Percentiles rank a stretch among this genome's conserved stretches.
These are phyloP conservation scores for Aplochiton taeniatus DNA, from an alignment of 2,797 vertebrate genomes.

Conservation along the genomic window DNA sequence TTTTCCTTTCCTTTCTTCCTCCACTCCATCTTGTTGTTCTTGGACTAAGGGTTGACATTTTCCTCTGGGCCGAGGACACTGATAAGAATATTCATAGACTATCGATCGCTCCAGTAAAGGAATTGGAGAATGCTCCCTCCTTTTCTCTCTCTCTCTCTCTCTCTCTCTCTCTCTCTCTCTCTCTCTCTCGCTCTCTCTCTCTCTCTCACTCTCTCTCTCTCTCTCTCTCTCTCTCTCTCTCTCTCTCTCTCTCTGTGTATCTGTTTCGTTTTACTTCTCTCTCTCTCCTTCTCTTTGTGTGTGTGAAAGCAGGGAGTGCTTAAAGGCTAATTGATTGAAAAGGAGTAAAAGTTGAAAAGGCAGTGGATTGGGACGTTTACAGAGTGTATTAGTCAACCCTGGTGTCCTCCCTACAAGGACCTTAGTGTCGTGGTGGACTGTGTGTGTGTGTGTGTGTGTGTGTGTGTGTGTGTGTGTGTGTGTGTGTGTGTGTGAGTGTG, in stretches of 20 bases:
- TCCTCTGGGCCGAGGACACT: conserved; percentile 40
- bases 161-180: conserved; percentile 6
- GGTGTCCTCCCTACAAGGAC: background rate
- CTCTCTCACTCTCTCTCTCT: conserved; percentile 12
- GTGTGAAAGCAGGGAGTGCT: conserved; percentile 32
- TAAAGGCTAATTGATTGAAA: conserved; percentile 66
- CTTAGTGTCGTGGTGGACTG: too few species aligned
- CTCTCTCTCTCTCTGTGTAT: conserved; percentile 24
- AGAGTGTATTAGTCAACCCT: conserved; percentile 42
- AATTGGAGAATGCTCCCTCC: conserved; percentile 33
- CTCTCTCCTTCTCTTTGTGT: conserved; percentile 27
- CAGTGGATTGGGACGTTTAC: conserved; percentile 28
- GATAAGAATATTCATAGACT: conserved; percentile 74
- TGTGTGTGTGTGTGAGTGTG: conserved; percentile 1
- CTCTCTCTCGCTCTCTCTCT: conserved; percentile 10
- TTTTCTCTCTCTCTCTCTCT: conserved; percentile 2
- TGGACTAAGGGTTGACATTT: conserved; percentile 55
- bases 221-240: conserved; percentile 11
- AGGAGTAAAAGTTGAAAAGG: conserved; percentile 38
- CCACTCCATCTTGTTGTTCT: conserved; percentile 20
- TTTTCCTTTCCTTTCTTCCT: conserved; percentile 21
- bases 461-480: too few species aligned
- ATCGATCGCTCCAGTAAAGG: conserved; percentile 57
- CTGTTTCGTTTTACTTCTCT: conserved; percentile 17
- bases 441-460: too few species aligned